Percentiles rank a stretch among this genome's conserved stretches.
phyloP scores from a whole-genome alignment of 1,140 invertebrate species.

The Reticulitermes speratus region DNA sequence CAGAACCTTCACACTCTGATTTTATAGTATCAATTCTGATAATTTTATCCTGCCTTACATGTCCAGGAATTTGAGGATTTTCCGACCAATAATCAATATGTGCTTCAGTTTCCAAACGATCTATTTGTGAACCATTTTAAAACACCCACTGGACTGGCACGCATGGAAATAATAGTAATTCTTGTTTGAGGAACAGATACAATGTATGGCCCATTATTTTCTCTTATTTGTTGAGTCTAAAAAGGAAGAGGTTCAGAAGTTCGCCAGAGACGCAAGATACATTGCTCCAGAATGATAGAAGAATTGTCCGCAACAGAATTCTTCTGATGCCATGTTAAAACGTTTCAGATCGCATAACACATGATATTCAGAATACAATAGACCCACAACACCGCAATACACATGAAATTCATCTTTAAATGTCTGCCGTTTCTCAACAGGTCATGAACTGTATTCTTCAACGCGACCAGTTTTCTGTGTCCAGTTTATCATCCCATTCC shows the following conservation, averaged over 20 bases:
- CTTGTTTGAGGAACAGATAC: too few species aligned
- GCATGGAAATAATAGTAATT: too few species aligned
- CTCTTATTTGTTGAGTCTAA: neutral
- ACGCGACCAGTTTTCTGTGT: too few species aligned
- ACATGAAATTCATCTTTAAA: constrained; percentile 1
- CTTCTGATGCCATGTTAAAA: neutral
- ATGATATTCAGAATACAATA: neutral
- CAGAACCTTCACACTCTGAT: too few species aligned
- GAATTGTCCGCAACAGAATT: neutral
- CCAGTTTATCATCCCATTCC: too few species aligned
- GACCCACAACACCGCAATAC: neutral
- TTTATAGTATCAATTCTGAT: too few species aligned
- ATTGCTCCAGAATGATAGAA: constrained; percentile 3
- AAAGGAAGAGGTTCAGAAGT: neutral
- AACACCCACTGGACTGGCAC: too few species aligned
- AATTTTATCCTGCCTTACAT: too few species aligned
- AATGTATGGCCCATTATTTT: neutral
- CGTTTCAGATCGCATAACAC: neutral
- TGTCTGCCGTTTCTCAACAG: neutral
- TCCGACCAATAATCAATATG: too few species aligned
- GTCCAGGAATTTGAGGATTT: too few species aligned
- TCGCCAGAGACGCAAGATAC: neutral
- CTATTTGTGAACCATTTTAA: too few species aligned
- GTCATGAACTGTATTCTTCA: constrained; percentile 15
- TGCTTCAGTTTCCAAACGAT: too few species aligned